Conservation (phyloP, 2,113 vertebrate species). For the Ceyx margarethae region DNA sequence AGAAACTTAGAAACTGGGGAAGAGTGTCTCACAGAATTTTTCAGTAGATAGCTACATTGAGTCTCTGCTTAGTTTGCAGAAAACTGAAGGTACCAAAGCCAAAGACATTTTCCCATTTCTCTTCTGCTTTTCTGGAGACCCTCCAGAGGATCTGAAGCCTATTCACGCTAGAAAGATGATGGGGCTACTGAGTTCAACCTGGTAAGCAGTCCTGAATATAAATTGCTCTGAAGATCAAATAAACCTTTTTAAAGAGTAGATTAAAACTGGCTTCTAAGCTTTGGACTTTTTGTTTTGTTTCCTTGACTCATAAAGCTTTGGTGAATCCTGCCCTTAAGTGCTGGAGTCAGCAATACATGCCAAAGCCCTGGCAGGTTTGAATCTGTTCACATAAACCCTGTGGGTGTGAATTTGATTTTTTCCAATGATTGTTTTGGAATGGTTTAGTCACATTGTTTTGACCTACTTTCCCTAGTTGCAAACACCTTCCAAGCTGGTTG, state of each 20-base stretch:
- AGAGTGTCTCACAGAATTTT: background rate
- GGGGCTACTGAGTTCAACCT: background rate
- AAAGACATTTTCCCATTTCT: background rate
- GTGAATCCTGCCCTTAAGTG: background rate
- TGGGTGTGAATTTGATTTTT: slow-evolving; percentile 51
- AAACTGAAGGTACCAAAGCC: background rate
- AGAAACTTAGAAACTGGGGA: background rate
- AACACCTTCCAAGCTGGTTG: background rate
- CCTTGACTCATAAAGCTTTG: slow-evolving; percentile 18
- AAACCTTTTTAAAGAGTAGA: background rate
- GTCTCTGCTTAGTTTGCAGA: background rate
- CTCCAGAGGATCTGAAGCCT: background rate
- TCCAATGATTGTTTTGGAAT: slow-evolving; percentile 30
- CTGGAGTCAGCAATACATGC: background rate
- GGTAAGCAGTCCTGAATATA: background rate
- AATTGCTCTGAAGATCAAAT: background rate
- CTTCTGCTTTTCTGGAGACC: background rate
- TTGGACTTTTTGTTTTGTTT: slow-evolving; percentile 17
- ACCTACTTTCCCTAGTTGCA: slow-evolving; percentile 21
- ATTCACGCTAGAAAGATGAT: background rate
- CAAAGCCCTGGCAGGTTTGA: slow-evolving; percentile 55
- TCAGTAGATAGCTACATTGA: background rate
- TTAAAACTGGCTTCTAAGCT: background rate
- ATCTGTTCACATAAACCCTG: slow-evolving; percentile 18
- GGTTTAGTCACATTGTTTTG: slow-evolving; percentile 43